These are phyloP conservation scores for Cyclophora albipunctata DNA, from an alignment of 2,888 invertebrate species.

Conservation along the genomic window DNA sequence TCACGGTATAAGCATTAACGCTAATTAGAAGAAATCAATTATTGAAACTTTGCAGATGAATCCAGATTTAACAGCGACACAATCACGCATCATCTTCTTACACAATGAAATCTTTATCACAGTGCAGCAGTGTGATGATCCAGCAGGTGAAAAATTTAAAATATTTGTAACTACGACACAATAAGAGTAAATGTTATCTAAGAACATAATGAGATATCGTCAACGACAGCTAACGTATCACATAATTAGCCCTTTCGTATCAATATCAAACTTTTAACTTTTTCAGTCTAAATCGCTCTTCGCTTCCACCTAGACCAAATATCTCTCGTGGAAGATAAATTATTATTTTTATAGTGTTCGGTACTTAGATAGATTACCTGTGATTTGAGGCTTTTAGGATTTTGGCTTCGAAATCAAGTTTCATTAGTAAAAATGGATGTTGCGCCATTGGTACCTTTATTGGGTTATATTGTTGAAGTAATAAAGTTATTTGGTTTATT, in stretches of 20 bases:
- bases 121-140: too few species aligned
- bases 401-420: conserved; percentile 35
- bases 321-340: conserved; percentile 42
- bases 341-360: conserved; percentile 68
- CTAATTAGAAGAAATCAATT: too few species aligned
- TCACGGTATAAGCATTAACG: too few species aligned
- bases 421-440: conserved; percentile 31
- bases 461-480: conserved; percentile 1
- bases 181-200: not conserved
- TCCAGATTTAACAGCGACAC: too few species aligned
- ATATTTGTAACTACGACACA: too few species aligned
- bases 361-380: conserved; percentile 61
- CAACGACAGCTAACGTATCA: not conserved
- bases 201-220: not conserved
- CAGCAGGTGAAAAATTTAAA: too few species aligned
- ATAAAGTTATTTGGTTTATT: conserved; percentile 14
- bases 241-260: not conserved
- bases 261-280: conserved; percentile 5
- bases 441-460: conserved; percentile 16
- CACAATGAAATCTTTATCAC: too few species aligned
- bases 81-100: too few species aligned
- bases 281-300: conserved; percentile 9
- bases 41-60: too few species aligned
- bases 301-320: too few species aligned
- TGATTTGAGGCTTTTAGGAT: conserved; percentile 62